Conservation (phyloP, 2,797 vertebrate genomes). For the Calcarius lapponicus region DNA sequence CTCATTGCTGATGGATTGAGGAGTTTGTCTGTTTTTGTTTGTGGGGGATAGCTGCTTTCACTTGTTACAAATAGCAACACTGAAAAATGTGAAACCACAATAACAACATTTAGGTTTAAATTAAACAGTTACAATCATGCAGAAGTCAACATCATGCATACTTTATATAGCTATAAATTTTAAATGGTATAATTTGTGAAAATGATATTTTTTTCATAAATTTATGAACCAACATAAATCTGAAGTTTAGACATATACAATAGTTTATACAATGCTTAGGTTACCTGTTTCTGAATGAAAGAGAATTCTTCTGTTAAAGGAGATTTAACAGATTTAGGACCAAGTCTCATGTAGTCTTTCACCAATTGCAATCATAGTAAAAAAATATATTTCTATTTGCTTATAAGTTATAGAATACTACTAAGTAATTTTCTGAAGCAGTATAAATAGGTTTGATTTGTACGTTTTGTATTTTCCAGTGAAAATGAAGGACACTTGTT, state of each 20-base stretch:
- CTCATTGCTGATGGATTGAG: neutral
- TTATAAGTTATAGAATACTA: neutral
- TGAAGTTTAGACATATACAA: neutral
- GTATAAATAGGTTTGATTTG: constrained; percentile 58
- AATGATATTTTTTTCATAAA: neutral
- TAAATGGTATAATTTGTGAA: neutral
- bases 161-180: neutral
- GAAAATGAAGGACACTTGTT: constrained; percentile 32
- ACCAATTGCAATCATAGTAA: neutral
- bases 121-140: neutral
- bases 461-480: constrained; percentile 69
- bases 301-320: neutral
- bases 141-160: neutral
- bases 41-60: neutral
- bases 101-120: neutral
- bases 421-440: neutral
- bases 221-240: neutral
- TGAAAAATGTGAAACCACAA: neutral
- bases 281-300: neutral
- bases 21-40: neutral
- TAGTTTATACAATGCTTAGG: neutral
- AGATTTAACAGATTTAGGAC: neutral
- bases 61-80: neutral
- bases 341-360: neutral
- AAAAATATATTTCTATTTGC: neutral